phyloP scores from a whole-genome alignment of 2,888 invertebrate genomes.

The Amphipoea lucens region DNA sequence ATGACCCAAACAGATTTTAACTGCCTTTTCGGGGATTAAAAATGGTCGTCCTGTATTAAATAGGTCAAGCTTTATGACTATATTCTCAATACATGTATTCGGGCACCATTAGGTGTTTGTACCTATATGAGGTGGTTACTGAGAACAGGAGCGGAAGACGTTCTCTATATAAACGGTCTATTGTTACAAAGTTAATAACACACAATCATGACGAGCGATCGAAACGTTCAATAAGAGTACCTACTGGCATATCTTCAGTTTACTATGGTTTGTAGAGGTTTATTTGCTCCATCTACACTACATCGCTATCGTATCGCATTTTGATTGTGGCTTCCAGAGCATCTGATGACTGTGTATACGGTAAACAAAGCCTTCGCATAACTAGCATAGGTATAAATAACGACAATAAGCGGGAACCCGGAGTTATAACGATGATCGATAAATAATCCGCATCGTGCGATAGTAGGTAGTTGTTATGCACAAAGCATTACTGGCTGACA shows the following conservation, averaged over 20 bases:
- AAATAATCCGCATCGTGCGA: constrained; percentile 70
- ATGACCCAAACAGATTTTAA: constrained; percentile 70
- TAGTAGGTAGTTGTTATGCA: constrained; percentile 72
- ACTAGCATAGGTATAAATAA: constrained; percentile 51
- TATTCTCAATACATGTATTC: neutral
- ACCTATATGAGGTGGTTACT: constrained; percentile 39
- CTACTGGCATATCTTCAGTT: constrained; percentile 63
- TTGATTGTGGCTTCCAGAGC: constrained; percentile 64
- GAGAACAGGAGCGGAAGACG: constrained; percentile 11
- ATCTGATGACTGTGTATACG: constrained; percentile 47
- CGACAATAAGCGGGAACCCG: constrained; percentile 34
- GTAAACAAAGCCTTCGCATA: constrained; percentile 54
- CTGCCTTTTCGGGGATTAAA: constrained; percentile 70
- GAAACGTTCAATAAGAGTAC: constrained; percentile 63
- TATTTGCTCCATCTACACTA: constrained; percentile 61
- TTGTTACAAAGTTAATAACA: constrained; percentile 55
- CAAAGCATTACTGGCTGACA: constrained; percentile 81
- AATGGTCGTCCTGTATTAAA: constrained; percentile 57
- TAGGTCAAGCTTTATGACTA: constrained; percentile 53
- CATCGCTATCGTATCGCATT: constrained; percentile 58
- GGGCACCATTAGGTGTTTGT: constrained; percentile 45
- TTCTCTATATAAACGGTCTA: constrained; percentile 20
- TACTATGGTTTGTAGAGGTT: constrained; percentile 49
- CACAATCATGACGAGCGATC: constrained; percentile 58
- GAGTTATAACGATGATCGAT: constrained; percentile 64